A percentile compares a stretch with the other conserved stretches of the same genome.
Evolutionary conservation across 2,888 invertebrate species (phyloP).

Genomic region (Candidula unifasciata): DNA sequence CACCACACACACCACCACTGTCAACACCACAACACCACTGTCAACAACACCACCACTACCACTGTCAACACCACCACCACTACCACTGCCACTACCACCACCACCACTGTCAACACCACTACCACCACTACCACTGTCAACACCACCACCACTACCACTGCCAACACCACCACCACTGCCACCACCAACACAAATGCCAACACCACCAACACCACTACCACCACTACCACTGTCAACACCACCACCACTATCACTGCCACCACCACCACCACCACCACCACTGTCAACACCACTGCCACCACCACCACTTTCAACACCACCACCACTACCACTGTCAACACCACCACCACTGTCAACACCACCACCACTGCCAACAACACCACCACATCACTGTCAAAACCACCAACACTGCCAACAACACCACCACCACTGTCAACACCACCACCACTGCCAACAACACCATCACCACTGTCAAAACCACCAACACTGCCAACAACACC

Average conservation of each 20-base stretch:
- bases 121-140: not conserved
- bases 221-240: not conserved
- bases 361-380: not conserved
- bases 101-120: not conserved
- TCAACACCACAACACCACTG: not conserved
- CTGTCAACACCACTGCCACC: not conserved
- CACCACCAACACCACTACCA: not conserved
- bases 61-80: not conserved
- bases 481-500: not conserved
- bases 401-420: not conserved
- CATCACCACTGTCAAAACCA: not conserved
- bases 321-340: not conserved
- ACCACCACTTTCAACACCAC: not conserved
- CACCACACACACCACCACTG: not conserved
- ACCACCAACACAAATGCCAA: not conserved
- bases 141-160: not conserved
- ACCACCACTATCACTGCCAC: not conserved
- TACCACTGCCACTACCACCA: not conserved
- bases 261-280: not conserved
- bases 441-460: not conserved
- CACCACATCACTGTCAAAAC: not conserved
- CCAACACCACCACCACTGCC: not conserved
- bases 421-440: not conserved
- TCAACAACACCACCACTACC: not conserved
- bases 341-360: not conserved